Evolutionary conservation across 2,797 vertebrate species (phyloP).

Genomic region (Eleutherodactylus coqui): DNA sequence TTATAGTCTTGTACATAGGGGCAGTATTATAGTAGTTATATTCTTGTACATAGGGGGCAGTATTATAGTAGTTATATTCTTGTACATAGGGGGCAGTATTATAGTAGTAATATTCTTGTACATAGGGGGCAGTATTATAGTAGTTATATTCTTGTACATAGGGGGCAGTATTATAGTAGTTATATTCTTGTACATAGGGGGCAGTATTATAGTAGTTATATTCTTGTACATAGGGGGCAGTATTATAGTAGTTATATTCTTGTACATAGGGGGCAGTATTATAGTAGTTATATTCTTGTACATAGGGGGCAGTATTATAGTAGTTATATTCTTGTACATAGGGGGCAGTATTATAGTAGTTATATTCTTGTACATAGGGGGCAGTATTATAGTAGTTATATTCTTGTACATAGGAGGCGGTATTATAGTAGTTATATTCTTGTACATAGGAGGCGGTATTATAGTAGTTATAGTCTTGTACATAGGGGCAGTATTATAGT

Average conservation of each 20-base stretch:
- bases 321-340: slow-evolving; percentile 10
- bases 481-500: slow-evolving; percentile 7
- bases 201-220: slow-evolving; percentile 10
- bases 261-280: slow-evolving; percentile 4
- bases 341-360: not conserved
- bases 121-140: not conserved
- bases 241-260: slow-evolving; percentile 9
- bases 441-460: not conserved
- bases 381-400: not conserved
- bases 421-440: not conserved
- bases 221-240: not conserved
- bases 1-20: slow-evolving; percentile 2
- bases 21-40: slow-evolving; percentile 8
- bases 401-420: not conserved
- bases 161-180: not conserved
- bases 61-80: slow-evolving; percentile 10
- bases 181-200: slow-evolving; percentile 1
- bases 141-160: slow-evolving; percentile 1
- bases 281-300: slow-evolving; percentile 7
- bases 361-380: not conserved
- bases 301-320: not conserved
- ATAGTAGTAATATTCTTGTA: slow-evolving; percentile 10
- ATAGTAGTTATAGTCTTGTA: slow-evolving; percentile 4
- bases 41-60: not conserved
- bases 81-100: not conserved